Conservation (phyloP, 2,888 invertebrate species). For the Apamea epomidion region DNA sequence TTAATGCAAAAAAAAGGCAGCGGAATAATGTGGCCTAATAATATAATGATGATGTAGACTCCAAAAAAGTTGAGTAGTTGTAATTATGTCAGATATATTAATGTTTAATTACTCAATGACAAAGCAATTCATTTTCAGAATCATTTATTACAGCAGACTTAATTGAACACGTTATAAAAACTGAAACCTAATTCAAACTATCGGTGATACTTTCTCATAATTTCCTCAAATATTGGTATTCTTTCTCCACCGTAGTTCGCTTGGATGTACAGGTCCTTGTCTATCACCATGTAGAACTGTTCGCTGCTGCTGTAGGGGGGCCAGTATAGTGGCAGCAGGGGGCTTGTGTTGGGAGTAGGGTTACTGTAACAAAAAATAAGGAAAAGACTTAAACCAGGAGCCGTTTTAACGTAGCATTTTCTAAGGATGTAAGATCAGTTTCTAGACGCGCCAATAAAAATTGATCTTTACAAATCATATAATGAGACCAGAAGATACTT, state of each 20-base stretch:
- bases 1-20: background rate
- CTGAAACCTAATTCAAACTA: background rate
- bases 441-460: background rate
- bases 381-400: background rate
- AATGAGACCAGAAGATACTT: background rate
- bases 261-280: constrained; percentile 64
- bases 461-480: background rate
- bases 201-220: constrained; percentile 67
- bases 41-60: too few relatives aligned
- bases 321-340: constrained; percentile 67
- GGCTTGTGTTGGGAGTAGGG: constrained; percentile 64
- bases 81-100: too few relatives aligned
- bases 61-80: background rate
- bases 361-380: constrained; percentile 67
- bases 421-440: too few relatives aligned
- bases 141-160: background rate
- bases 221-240: constrained; percentile 73
- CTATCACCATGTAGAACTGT: constrained; percentile 54
- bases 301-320: constrained; percentile 57
- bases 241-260: constrained; percentile 70
- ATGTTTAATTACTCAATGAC: background rate
- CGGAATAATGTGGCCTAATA: background rate
- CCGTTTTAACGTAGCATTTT: background rate
- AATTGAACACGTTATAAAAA: background rate
- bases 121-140: background rate